phyloP scores from a whole-genome alignment of 2,888 invertebrate species.

The Pomacea canaliculata region DNA sequence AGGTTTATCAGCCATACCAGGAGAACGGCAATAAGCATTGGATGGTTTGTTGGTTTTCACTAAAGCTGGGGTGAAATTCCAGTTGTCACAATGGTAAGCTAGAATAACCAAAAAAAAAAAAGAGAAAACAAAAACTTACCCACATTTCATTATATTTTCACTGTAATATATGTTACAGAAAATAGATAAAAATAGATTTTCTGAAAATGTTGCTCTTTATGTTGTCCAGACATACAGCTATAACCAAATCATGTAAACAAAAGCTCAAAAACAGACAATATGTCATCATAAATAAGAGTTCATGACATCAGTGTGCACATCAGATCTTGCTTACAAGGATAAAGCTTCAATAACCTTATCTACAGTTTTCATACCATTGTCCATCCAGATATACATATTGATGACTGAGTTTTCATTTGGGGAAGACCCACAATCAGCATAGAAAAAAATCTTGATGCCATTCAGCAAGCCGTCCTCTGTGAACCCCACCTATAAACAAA shows the following conservation, averaged over 20 bases:
- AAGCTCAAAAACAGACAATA: no score
- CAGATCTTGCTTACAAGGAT: no score
- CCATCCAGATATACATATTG: conserved; percentile 32
- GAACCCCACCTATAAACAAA: conserved; percentile 72
- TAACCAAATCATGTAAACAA: no score
- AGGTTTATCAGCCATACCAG: conserved; percentile 71
- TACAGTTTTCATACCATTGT: conserved; percentile 37
- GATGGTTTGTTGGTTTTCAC: conserved; percentile 78
- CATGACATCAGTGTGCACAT: no score
- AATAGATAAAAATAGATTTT: no score
- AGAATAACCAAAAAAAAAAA: conserved; percentile 17
- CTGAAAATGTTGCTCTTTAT: no score
- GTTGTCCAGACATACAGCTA: no score
- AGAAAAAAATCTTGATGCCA: conserved; percentile 73
- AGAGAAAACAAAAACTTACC: no score
- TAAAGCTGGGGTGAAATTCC: conserved; percentile 72
- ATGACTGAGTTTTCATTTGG: conserved; percentile 71
- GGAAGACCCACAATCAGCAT: conserved; percentile 72
- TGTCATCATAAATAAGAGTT: no score
- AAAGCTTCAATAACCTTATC: no score
- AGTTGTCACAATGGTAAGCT: conserved; percentile 75
- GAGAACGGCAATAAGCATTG: conserved; percentile 81
- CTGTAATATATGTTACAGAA: no score
- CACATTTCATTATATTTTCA: no score
- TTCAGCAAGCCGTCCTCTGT: conserved; percentile 64